phyloP scores from a whole-genome alignment of 2,113 vertebrate genomes.

The Saimiri boliviensis region DNA sequence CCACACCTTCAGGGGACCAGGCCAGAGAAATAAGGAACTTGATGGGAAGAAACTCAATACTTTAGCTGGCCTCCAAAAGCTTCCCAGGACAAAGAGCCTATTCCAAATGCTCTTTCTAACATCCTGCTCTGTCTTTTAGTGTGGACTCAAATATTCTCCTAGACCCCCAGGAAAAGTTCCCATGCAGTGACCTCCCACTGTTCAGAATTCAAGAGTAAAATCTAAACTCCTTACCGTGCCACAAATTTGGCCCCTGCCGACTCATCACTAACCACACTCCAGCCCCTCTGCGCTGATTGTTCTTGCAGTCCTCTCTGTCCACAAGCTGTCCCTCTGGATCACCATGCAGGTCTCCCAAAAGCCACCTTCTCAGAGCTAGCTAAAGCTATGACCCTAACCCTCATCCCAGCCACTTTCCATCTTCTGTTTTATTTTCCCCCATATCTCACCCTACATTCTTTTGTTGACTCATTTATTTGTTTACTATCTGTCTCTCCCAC shows the following conservation, averaged over 20 bases:
- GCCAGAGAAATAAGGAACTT: not conserved
- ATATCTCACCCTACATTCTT: not conserved
- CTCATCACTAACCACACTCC: not conserved
- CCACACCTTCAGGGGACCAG: not conserved
- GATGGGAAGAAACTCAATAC: not conserved
- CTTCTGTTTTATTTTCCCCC: not conserved
- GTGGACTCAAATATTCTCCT: not conserved
- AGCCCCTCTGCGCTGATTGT: not conserved
- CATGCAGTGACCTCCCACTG: not conserved
- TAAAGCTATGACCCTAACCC: not conserved
- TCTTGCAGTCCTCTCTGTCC: not conserved
- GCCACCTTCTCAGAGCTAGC: not conserved
- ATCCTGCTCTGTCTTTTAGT: not conserved
- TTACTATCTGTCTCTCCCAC: not conserved
- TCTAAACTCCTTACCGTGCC: not conserved
- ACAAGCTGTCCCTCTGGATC: not conserved
- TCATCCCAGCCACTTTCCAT: not conserved
- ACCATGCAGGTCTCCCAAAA: not conserved
- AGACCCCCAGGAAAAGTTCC: not conserved
- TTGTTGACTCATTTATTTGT: not conserved
- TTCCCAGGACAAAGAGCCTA: not conserved
- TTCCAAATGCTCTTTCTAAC: not conserved
- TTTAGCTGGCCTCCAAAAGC: not conserved
- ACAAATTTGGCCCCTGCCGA: not conserved
- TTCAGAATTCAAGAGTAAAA: not conserved